These are phyloP conservation scores for Rhinopomastus cyanomelas DNA, from an alignment of 2,113 vertebrate species.

Conservation along the genomic window DNA sequence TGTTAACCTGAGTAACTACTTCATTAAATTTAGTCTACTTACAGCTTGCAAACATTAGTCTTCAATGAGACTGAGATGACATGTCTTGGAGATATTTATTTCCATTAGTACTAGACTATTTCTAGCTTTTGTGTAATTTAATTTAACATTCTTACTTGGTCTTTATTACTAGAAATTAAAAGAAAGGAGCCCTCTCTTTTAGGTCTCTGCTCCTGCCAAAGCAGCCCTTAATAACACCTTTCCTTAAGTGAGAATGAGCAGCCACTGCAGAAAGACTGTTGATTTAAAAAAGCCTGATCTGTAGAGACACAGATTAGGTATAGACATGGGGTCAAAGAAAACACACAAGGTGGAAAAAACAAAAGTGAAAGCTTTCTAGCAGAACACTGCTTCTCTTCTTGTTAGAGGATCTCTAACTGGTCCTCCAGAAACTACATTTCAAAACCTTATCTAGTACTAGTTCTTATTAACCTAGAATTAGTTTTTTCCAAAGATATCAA, in stretches of 20 bases:
- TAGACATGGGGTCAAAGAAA: not conserved
- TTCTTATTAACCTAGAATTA: not conserved
- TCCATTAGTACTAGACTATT: not conserved
- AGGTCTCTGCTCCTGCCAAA: not conserved
- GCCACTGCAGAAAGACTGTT: not conserved
- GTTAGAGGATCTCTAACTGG: not conserved
- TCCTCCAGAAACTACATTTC: not conserved
- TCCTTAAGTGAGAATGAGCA: not conserved
- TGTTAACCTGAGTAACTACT: not conserved
- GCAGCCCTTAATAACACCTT: not conserved
- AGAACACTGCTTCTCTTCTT: not conserved
- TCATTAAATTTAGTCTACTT: not conserved
- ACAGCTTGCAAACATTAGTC: not conserved
- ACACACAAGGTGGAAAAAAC: not conserved
- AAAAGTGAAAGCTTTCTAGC: not conserved
- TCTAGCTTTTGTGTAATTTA: not conserved
- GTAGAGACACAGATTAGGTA: not conserved
- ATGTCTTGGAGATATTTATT: not conserved
- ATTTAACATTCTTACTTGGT: conserved; percentile 5
- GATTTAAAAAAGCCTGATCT: conserved; percentile 3
- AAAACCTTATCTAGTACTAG: not conserved
- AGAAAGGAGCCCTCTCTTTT: not conserved
- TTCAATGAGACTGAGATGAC: not conserved
- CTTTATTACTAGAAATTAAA: conserved; percentile 9
- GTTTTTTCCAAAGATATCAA: not conserved